Conservation (phyloP, 2,113 vertebrate genomes). For the Lophius piscatorius region DNA sequence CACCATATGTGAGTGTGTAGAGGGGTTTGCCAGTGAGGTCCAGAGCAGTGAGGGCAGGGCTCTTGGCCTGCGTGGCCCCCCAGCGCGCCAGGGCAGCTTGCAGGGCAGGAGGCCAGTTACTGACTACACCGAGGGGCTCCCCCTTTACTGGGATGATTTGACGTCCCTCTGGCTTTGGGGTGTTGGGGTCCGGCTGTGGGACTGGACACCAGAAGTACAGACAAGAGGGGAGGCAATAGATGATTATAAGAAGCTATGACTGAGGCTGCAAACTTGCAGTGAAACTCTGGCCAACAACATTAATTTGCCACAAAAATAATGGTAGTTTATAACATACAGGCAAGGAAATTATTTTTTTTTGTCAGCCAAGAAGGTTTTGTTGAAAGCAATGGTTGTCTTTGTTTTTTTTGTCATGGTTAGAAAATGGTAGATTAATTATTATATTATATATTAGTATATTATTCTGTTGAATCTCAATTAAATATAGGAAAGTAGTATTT, state of each 20-base stretch:
- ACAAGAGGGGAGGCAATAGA: slow-evolving; percentile 42
- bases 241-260: slow-evolving; percentile 21
- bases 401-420: no score
- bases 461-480: no score
- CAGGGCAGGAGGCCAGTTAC: slow-evolving; percentile 96
- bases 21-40: slow-evolving; percentile 94
- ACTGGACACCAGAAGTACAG: slow-evolving; percentile 77
- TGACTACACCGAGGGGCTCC: slow-evolving; percentile 94
- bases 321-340: no score
- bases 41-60: slow-evolving; percentile 91
- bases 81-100: slow-evolving; percentile 95
- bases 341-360: no score
- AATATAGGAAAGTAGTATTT: no score
- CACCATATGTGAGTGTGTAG: slow-evolving; percentile 95
- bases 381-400: no score
- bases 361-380: no score
- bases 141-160: slow-evolving; percentile 97
- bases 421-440: no score
- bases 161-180: slow-evolving; percentile 93
- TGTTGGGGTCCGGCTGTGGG: slow-evolving; percentile 94
- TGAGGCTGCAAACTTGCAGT: not conserved
- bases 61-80: slow-evolving; percentile 96
- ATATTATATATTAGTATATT: no score
- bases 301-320: no score
- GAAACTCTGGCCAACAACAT: no score